phyloP scores from a whole-genome alignment of 2,797 vertebrate species.

The Etheostoma perlongum region DNA sequence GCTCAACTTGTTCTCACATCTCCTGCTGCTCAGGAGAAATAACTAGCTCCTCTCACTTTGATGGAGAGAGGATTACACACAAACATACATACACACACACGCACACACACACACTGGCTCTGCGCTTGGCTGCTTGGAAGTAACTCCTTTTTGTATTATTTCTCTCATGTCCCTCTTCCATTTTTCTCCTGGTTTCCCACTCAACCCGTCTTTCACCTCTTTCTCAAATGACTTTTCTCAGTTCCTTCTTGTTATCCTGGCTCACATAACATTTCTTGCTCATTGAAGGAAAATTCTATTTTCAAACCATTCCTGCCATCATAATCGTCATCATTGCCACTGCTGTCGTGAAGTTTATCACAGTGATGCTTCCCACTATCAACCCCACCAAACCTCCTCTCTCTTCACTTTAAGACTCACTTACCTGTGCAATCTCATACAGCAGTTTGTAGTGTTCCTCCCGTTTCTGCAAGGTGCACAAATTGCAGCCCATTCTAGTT shows the following conservation, averaged over 20 bases:
- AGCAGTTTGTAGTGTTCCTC: constrained; percentile 99
- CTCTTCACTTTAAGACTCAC: constrained; percentile 55
- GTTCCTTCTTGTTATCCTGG: background rate
- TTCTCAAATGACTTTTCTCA: constrained; percentile 16
- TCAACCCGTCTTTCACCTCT: constrained; percentile 1
- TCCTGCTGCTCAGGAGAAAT: constrained; percentile 73
- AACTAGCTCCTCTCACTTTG: constrained; percentile 80
- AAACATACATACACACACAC: background rate
- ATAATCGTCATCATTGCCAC: constrained; percentile 2
- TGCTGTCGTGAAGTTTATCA: constrained; percentile 23
- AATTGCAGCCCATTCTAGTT: constrained; percentile 99
- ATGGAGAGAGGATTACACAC: constrained; percentile 52
- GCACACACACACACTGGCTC: constrained; percentile 15
- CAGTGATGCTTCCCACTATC: background rate
- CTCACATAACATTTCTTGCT: constrained; percentile 3
- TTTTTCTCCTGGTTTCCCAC: constrained; percentile 27
- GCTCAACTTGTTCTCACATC: constrained; percentile 77
- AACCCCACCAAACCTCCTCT: background rate
- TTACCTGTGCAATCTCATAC: constrained; percentile 99
- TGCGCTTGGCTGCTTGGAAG: constrained; percentile 51
- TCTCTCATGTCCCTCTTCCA: constrained; percentile 30
- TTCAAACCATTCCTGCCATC: constrained; percentile 6
- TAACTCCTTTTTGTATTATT: constrained; percentile 52
- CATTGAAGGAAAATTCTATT: background rate
- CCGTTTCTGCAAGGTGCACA: constrained; percentile 99